Percentiles rank a stretch among this genome's conserved stretches.
Evolutionary conservation across 23 tunicate species (phyloP).

Genomic region (Clavelina lepadiformis): DNA sequence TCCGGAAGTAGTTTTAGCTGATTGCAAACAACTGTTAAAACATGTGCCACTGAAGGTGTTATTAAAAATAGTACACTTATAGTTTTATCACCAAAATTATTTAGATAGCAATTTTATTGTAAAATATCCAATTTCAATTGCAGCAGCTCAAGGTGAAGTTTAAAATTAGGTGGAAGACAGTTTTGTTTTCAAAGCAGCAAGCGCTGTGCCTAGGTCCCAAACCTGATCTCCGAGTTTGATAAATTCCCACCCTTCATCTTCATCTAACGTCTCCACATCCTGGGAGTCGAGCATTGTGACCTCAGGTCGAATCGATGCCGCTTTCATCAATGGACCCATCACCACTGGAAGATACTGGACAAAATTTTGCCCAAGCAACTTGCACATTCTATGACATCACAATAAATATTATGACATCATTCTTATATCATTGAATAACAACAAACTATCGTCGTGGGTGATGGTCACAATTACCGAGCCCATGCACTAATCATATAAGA

Average conservation of each 20-base stretch:
- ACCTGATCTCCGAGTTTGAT: slow-evolving; percentile 97
- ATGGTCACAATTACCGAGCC: slow-evolving; percentile 59
- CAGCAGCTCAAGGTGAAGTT: no score
- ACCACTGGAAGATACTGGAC: slow-evolving; percentile 96
- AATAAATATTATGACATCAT: not conserved
- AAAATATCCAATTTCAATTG: no score
- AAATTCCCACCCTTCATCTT: slow-evolving; percentile 98
- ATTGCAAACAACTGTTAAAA: no score
- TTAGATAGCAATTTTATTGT: no score
- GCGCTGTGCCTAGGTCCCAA: not conserved
- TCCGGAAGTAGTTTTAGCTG: no score
- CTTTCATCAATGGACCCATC: slow-evolving; percentile 98
- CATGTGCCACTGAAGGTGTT: no score
- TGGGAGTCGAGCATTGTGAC: slow-evolving; percentile 98
- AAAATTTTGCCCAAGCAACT: slow-evolving; percentile 83
- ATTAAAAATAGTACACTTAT: no score
- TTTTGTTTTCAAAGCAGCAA: not conserved
- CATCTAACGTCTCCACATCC: slow-evolving; percentile 80
- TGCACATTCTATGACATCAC: slow-evolving; percentile 70
- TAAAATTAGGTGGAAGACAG: no score
- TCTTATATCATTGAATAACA: not conserved
- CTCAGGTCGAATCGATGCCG: slow-evolving; percentile 92
- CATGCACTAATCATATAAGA: slow-evolving; percentile 99
- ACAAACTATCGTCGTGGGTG: not conserved
- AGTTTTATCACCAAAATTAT: no score